Evolutionary conservation across 2,113 vertebrate species (phyloP).

Genomic region (Daboia siamensis): DNA sequence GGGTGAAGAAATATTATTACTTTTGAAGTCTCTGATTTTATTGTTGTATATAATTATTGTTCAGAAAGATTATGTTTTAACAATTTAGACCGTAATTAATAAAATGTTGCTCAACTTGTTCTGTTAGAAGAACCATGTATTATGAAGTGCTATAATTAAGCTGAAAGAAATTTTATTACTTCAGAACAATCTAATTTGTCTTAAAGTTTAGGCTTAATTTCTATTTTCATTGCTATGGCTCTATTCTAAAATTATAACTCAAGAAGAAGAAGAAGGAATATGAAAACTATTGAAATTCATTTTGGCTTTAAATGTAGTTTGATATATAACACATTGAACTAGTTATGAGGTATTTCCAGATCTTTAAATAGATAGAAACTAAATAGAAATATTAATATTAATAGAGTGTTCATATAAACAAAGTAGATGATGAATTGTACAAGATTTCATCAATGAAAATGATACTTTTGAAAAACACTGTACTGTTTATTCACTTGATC

Average conservation of each 20-base stretch:
- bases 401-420: neutral
- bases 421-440: neutral
- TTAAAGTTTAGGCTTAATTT: neutral
- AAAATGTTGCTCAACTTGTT: neutral
- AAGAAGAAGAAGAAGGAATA: neutral
- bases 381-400: conserved; percentile 2
- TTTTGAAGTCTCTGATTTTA: conserved; percentile 10
- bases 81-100: conserved; percentile 1
- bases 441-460: neutral
- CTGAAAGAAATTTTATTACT: neutral
- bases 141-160: neutral
- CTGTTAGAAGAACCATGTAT: neutral
- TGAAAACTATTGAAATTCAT: neutral
- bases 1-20: neutral
- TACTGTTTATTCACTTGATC: neutral
- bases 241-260: neutral
- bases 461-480: neutral
- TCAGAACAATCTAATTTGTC: neutral
- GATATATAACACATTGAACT: neutral
- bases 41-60: neutral
- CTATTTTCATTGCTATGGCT: neutral
- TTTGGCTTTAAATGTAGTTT: neutral
- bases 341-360: neutral
- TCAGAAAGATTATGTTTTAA: neutral
- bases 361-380: neutral